A percentile compares a stretch with the other conserved stretches of the same genome.
Evolutionary conservation across 2,113 vertebrate genomes (phyloP).

Genomic region (Capricornis sumatraensis): DNA sequence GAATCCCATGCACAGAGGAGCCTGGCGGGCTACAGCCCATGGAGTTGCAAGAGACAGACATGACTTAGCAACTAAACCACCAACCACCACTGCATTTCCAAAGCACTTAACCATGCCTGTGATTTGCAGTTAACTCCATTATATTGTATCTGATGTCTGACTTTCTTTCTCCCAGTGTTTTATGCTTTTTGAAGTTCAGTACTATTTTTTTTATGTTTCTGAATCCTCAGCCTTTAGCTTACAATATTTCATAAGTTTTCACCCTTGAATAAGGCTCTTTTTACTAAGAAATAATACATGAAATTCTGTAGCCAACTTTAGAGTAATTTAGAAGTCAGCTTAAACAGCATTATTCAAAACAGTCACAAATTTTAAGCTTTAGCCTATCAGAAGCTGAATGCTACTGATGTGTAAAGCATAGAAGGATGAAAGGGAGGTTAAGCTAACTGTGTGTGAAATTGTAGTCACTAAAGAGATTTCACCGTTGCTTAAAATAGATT

Average conservation of each 20-base stretch:
- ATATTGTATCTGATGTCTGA: not conserved
- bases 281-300: not conserved
- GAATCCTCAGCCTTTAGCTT: not conserved
- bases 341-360: conserved; percentile 72
- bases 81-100: not conserved
- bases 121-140: not conserved
- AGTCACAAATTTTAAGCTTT: conserved; percentile 71
- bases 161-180: not conserved
- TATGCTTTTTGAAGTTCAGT: not conserved
- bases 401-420: conserved; percentile 75
- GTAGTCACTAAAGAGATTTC: conserved; percentile 81
- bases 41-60: not conserved
- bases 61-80: not conserved
- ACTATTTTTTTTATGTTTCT: not conserved
- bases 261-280: not conserved
- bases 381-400: conserved; percentile 68
- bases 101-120: not conserved
- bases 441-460: conserved; percentile 85
- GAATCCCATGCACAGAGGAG: not conserved
- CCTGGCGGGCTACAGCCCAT: not conserved
- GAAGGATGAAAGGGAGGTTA: conserved; percentile 81
- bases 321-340: conserved; percentile 63
- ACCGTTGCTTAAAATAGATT: conserved; percentile 82
- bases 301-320: conserved; percentile 56
- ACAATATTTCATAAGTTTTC: not conserved